These are phyloP conservation scores for Propithecus coquereli DNA, from an alignment of 2,113 vertebrate species.

Conservation along the genomic window DNA sequence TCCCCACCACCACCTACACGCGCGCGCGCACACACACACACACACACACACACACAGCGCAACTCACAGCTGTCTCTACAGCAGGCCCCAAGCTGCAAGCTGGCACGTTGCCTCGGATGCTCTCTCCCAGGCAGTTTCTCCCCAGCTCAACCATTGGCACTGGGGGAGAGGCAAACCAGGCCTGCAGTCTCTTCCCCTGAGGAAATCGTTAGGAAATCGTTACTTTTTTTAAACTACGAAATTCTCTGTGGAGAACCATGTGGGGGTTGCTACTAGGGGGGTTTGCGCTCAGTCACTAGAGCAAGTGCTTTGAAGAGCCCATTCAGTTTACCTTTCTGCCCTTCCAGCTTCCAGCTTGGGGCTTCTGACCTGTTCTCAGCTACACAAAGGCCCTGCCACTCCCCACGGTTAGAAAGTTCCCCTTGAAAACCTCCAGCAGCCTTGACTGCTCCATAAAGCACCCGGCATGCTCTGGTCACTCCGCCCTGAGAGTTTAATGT, in stretches of 20 bases:
- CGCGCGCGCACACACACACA: not conserved
- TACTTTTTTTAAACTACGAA: not conserved
- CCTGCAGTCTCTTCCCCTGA: not conserved
- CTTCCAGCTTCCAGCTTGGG: constrained; percentile 6
- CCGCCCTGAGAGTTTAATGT: constrained; percentile 57
- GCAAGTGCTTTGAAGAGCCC: constrained; percentile 18
- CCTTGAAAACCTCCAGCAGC: not conserved
- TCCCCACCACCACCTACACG: not conserved
- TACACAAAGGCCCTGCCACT: not conserved
- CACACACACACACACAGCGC: not conserved
- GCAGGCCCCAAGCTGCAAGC: not conserved
- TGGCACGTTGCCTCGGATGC: not conserved
- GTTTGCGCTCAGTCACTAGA: not conserved
- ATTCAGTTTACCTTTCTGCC: constrained; percentile 46
- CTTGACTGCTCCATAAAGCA: constrained; percentile 19
- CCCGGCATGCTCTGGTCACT: not conserved
- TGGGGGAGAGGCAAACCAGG: not conserved
- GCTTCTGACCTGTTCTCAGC: not conserved
- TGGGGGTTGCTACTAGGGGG: not conserved
- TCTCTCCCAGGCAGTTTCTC: not conserved
- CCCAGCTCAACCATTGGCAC: not conserved
- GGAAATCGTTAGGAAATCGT: too few relatives aligned
- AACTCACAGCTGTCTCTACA: not conserved
- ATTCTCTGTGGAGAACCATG: not conserved
- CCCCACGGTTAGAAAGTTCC: constrained; percentile 21